A percentile compares a stretch with the other conserved stretches of the same genome.
Conservation (phyloP, 2,797 vertebrate species). For the Syndactyla subalaris region DNA sequence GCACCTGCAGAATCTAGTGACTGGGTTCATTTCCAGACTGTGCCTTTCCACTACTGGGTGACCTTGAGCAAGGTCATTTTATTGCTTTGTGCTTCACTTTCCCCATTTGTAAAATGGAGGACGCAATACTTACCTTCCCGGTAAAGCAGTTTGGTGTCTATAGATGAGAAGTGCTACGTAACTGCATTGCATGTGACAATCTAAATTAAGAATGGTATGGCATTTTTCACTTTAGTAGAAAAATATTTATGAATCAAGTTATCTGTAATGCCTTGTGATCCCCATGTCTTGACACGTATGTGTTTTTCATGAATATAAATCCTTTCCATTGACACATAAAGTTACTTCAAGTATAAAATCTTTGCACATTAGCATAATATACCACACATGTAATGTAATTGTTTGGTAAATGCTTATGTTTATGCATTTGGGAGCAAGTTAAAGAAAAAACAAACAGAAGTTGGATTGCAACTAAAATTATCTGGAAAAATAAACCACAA, state of each 20-base stretch:
- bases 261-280: not conserved
- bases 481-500: not conserved
- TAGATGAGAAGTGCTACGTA: not conserved
- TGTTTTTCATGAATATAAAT: not conserved
- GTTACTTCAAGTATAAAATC: not conserved
- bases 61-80: slow-evolving; percentile 32
- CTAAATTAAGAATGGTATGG: not conserved
- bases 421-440: not conserved
- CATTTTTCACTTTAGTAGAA: slow-evolving; percentile 1
- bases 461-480: not conserved
- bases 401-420: not conserved
- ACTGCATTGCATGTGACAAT: not conserved
- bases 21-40: not conserved
- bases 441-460: slow-evolving; percentile 17
- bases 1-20: not conserved
- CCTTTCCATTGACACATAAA: not conserved
- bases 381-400: not conserved
- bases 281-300: not conserved
- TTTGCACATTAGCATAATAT: not conserved
- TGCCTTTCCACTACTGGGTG: not conserved
- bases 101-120: slow-evolving; percentile 1
- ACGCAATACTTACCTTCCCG: not conserved
- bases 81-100: slow-evolving; percentile 20
- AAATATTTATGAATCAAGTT: not conserved
- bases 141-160: not conserved